phyloP scores from a whole-genome alignment of 1,140 invertebrate species.

The Eumeta japonica region DNA sequence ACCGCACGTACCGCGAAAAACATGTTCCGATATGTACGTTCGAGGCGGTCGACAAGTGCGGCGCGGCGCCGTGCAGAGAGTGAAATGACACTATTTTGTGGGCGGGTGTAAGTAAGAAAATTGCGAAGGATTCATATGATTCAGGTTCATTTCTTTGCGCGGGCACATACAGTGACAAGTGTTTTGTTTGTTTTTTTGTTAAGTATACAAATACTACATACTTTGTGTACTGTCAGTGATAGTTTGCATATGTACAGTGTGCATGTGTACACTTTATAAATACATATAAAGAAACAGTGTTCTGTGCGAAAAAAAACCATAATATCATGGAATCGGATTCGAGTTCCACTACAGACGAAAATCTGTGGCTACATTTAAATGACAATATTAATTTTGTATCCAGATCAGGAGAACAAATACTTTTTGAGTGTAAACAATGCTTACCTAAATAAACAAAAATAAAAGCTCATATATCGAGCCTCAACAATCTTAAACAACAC shows the following conservation, averaged over 20 bases:
- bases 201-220: no score
- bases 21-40: background rate
- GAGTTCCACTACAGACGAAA: slow-evolving; percentile 1
- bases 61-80: no score
- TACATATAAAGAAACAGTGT: slow-evolving; percentile 8
- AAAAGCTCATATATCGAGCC: slow-evolving; percentile 1
- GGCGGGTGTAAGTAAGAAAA: no score
- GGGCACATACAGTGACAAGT: no score
- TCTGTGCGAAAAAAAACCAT: background rate
- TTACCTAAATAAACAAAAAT: slow-evolving; percentile 1
- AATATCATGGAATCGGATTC: slow-evolving; percentile 1
- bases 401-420: slow-evolving; percentile 1
- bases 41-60: no score
- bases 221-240: no score
- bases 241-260: no score
- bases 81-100: no score
- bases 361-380: slow-evolving; percentile 1
- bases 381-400: background rate
- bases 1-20: background rate
- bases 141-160: no score
- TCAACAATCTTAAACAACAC: background rate
- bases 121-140: no score
- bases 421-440: slow-evolving; percentile 1
- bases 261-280: slow-evolving; percentile 4
- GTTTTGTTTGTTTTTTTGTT: no score